Conservation (phyloP, 1,140 invertebrate species). For the Conus betulinus region DNA sequence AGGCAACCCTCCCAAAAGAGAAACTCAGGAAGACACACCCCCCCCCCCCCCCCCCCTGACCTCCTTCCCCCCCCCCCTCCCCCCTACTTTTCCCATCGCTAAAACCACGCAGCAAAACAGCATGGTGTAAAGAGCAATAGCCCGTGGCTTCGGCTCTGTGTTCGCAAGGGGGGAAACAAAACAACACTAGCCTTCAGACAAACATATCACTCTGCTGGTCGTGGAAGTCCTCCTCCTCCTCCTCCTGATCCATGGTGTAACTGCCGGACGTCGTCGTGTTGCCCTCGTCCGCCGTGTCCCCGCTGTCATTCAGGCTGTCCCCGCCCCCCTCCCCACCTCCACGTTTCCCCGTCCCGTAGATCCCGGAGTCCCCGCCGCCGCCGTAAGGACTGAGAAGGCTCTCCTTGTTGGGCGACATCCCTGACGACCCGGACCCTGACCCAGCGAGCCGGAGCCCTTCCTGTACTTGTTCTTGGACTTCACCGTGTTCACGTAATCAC, state of each 20-base stretch:
- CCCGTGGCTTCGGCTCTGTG: no score
- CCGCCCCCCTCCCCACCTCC: background rate
- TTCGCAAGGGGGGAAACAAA: no score
- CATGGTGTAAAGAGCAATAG: no score
- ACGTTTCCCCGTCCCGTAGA: background rate
- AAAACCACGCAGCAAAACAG: no score
- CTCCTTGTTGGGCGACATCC: background rate
- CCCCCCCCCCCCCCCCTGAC: no score
- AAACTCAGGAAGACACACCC: no score
- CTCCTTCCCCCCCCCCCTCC: no score
- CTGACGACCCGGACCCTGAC: background rate
- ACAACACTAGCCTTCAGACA: slow-evolving; percentile 3
- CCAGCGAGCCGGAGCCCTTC: no score
- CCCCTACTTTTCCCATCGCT: no score
- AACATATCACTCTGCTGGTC: slow-evolving; percentile 27
- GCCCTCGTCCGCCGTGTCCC: slow-evolving; percentile 18
- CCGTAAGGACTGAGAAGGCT: background rate
- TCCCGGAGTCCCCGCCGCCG: slow-evolving; percentile 1
- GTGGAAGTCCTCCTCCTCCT: no score
- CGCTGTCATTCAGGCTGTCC: slow-evolving; percentile 33
- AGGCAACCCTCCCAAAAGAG: no score
- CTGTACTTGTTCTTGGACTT: background rate
- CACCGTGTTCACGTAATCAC: slow-evolving; percentile 16
- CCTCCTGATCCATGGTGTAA: slow-evolving; percentile 34
- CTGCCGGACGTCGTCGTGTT: slow-evolving; percentile 39